Conservation (phyloP, 2,888 invertebrate species). For the Metacarcinus magister region DNA sequence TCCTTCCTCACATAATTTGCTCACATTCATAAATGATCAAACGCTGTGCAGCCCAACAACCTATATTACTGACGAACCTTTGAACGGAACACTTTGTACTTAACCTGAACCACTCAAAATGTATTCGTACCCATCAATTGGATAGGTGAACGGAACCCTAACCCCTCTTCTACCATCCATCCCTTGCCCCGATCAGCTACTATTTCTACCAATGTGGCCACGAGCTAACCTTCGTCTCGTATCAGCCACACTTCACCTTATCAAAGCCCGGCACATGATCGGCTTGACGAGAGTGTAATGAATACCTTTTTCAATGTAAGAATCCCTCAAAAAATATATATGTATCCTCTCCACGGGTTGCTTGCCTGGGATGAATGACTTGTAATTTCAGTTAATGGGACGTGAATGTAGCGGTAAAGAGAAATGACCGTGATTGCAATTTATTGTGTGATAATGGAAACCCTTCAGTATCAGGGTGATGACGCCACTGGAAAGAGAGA, state of each 20-base stretch:
- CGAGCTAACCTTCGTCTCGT: not conserved
- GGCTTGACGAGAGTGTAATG: not conserved
- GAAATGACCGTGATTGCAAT: constrained; percentile 5
- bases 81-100: constrained; percentile 1
- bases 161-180: no score
- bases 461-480: not conserved
- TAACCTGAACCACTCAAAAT: not conserved
- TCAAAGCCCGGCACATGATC: not conserved
- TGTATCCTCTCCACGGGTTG: not conserved
- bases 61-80: not conserved
- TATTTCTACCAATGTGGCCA: not conserved
- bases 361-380: not conserved
- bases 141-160: not conserved
- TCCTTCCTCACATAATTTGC: constrained; percentile 22
- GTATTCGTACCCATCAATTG: not conserved
- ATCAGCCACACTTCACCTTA: not conserved
- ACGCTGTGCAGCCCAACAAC: not conserved
- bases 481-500: not conserved
- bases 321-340: not conserved
- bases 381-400: constrained; percentile 6
- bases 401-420: constrained; percentile 30
- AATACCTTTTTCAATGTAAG: not conserved
- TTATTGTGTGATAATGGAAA: not conserved
- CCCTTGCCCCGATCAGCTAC: not conserved
- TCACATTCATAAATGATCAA: constrained; percentile 5